Base-by-base conservation (phyloP, 2,888 invertebrate species). In the Meganola albula region DNA sequence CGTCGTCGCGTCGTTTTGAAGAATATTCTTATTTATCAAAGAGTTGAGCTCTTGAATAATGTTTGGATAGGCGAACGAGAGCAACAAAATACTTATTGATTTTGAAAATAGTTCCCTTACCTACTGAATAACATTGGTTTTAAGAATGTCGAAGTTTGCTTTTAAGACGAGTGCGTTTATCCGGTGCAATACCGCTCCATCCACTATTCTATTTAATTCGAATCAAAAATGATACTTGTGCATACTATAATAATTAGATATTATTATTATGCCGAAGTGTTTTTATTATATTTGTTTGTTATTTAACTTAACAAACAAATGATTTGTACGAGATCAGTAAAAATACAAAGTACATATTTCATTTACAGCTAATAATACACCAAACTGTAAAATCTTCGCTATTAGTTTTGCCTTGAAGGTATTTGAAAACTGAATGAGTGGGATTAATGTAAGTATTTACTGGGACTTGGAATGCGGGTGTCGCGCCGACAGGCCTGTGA, bases 11-110 rank as follows among this genome's bases (percentile, higher is more conserved):
- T 56, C 66, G 48, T 41, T 48, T 60, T 54, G 54, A 58, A 60
- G 49, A 61, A 62, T 60, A 62, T 65, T 63, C 62, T 60, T 67
- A 72, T 69, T 63, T 64, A 67, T 69, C 63, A 65, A 57, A 61
- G 55, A 58, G 54, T 49, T 56, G 43, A 48, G 51, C 48, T 49
- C 48, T 48, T 50, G 44, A 53, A 49, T 55, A 53, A 58, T 63
- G 54, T 66, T 70, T 69, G 55, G 57, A 58, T 48, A 58, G 53
- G 49, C 53, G 53, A 48, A 55, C 54, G 47, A 37, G 40, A 37
- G 37, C 40, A 54, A 56, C 58, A 65, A 58, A 58, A 65, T 65
- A 54, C 54, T 54, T 61, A 65, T 66, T 63, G 59, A 59, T 65
- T 62, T 59, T 39, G 46, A 58, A 53, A 54, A 60, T 44, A 51